Evolutionary conservation across 2,797 vertebrate genomes (phyloP).

Genomic region (Tragopan temminckii): DNA sequence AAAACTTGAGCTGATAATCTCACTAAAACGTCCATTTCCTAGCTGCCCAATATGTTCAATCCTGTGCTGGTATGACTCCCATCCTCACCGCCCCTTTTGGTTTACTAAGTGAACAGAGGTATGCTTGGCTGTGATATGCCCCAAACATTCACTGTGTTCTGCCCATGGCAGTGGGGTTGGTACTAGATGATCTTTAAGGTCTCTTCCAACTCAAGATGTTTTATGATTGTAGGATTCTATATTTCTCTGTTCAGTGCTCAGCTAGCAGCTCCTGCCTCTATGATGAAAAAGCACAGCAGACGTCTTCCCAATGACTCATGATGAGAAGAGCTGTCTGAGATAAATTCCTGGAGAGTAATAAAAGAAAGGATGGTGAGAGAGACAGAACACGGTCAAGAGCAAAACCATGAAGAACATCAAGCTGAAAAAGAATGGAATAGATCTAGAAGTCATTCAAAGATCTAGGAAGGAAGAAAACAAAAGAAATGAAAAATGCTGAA

Average conservation of each 20-base stretch:
- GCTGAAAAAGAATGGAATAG: neutral
- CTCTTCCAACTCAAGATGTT: neutral
- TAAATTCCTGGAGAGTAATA: neutral
- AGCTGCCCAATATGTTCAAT: neutral
- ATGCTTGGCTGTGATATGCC: rapidly evolving
- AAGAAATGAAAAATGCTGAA: neutral
- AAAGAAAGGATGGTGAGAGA: neutral
- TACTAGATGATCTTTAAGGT: neutral
- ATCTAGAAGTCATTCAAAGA: neutral
- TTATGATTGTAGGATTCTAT: neutral
- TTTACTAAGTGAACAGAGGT: rapidly evolving
- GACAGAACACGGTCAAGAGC: neutral
- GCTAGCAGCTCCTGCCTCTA: neutral
- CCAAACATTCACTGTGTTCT: neutral
- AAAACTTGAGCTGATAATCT: neutral
- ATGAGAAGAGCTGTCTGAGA: neutral
- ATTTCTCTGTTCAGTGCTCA: neutral
- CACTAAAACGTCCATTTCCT: neutral
- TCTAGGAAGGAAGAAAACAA: neutral
- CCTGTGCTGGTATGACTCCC: neutral
- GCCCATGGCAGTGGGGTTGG: neutral
- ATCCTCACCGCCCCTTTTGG: neutral
- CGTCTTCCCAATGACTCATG: neutral
- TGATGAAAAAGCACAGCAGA: neutral
- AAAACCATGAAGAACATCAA: neutral